phyloP scores from a whole-genome alignment of 1,140 invertebrate species.

The Atta texana region DNA sequence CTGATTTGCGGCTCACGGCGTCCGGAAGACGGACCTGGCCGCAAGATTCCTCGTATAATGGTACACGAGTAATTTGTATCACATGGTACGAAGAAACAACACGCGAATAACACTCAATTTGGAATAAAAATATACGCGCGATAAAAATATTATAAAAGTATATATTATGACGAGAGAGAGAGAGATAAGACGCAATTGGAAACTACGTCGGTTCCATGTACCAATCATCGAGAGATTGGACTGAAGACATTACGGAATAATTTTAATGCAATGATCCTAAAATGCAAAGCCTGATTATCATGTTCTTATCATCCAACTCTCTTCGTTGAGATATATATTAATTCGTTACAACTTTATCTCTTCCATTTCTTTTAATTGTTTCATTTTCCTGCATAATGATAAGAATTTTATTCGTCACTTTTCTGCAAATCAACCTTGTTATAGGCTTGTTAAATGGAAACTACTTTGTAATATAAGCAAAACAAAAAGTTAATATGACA shows the following conservation, averaged over 20 bases:
- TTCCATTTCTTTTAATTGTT: neutral
- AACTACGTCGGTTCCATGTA: neutral
- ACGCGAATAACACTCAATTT: conserved; percentile 9
- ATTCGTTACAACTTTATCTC: neutral
- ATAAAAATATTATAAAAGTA: conserved; percentile 46
- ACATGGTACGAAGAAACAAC: conserved; percentile 25
- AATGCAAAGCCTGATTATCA: neutral
- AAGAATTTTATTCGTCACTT: neutral
- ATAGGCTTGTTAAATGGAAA: neutral
- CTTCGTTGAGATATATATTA: neutral
- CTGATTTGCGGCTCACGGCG: conserved; percentile 74
- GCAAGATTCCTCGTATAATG: neutral
- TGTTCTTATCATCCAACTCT: conserved; percentile 7
- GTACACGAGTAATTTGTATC: conserved; percentile 63
- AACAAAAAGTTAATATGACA: too few relatives aligned
- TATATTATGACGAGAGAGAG: neutral
- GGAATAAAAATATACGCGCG: conserved; percentile 4
- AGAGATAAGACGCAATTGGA: conserved; percentile 32
- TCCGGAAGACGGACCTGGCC: conserved; percentile 45
- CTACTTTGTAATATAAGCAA: neutral
- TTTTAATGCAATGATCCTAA: conserved; percentile 18
- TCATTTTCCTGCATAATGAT: neutral
- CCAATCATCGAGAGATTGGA: conserved; percentile 6
- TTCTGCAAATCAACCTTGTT: neutral
- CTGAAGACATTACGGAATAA: conserved; percentile 10